Evolutionary conservation across 2,113 vertebrate species (phyloP), one percentile per base, ranked within the genome.

Genomic region (Sinocyclocheilus anshuiensis): DNA sequence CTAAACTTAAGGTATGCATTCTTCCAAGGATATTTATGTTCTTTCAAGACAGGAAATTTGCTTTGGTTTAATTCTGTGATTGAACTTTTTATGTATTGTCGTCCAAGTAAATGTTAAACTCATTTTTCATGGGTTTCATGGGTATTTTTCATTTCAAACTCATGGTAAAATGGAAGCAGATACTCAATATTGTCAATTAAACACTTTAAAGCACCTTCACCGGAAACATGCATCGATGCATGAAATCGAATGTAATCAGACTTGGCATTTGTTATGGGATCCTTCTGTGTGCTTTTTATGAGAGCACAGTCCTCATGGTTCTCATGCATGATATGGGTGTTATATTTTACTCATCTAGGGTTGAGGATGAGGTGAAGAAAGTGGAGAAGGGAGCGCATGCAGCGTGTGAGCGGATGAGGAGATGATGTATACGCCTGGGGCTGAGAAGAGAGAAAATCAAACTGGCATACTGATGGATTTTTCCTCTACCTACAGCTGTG

Each of bases 401-500:
- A 39, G 69, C 5, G 55, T 69, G 69, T 29, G 80, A 77, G 83
- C 6, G 39, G 33, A 24, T 65, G 20, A 77, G 75, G 22, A 74
- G 29, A 29, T 24, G 42, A 39, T 63, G 69, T 63, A n/a, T 29
- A 39, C 26, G 83, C 87, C 84, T 78, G 71, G 48, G 88, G 88
- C 84, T 77, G 63, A 53, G 77, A 79, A 26, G 59, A 63, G 71
- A 50, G 53, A 83, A 80, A 86, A 90, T 87, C 63, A 79, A 87
- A 85, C 72, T 78, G 57, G 61, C 75, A 74, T 87, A 74, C 71
- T 77, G 81, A 88, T 79, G 59, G 76, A 84, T 61, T 42, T 69
- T 53, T 85, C 61, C 69, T 39, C 61, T 36, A 65, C 77, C 89
- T 88, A 80, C 85, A 88, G 89, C 89, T 78, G 85, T 57, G 72